Base-by-base conservation (phyloP, 1,140 invertebrate genomes). In the Bombyx mori region DNA sequence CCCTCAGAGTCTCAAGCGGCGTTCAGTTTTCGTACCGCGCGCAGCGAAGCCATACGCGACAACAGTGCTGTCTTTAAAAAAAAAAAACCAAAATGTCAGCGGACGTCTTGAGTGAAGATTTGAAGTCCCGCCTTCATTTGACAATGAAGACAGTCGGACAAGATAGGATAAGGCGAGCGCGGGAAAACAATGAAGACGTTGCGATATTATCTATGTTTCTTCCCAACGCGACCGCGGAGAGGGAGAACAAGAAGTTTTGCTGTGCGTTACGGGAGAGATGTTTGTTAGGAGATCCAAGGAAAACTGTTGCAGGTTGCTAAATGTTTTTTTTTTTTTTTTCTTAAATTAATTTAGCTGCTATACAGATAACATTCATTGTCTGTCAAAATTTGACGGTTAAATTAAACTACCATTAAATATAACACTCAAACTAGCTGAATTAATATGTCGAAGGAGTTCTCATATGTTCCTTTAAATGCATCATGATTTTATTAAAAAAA, bases 121-220 rank as follows among this genome's bases (percentile, higher is more conserved):
- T 95, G 69, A 93, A 94, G 69, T 92, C 90, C 42, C 90, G 91
- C 58, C 81, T 95, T 62, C 90, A 93, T 77, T 88, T 95, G 73
- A 92, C 91, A 57, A 93, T 92, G 44, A 94, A 94, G 83, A 94
- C 91, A 18, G 91, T 93, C 48, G 93, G 93, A 8, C 92, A 93
- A 62, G 93, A 95, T 8, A 88, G 93, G 71, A 94, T 94, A 67
- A 89, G 90, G 66, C 90, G 90, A 74, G 94, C 94, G 10, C 91
- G 92, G 76, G 94, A 95, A 63, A 92, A 92, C 71, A 93, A 95
- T 77, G 95, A 96, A 81, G 95, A 96, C 88, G 90, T 96, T 47
- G 95, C 94, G 48, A 92, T 96, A 70, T 88, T 96, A 61, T 94
- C 93, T 57, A 95, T 95, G 91, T 93, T 96, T 63, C 79, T 94